Conservation (phyloP, 2,888 invertebrate genomes). For the Clostera curtula region DNA sequence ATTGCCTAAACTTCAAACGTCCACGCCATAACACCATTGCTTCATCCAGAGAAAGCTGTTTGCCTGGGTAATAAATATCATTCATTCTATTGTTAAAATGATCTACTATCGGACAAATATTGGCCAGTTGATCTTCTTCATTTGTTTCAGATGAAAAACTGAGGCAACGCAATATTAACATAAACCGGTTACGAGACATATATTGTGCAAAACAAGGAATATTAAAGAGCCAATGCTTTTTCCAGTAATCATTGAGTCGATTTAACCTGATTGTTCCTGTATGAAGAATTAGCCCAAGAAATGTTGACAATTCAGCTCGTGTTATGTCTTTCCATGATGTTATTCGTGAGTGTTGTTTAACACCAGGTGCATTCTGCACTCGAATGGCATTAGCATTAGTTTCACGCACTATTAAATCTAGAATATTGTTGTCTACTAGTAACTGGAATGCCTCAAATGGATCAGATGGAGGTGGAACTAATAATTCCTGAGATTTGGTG, state of each 20-base stretch:
- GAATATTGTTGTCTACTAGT: conserved; percentile 8
- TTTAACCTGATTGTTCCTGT: conserved; percentile 8
- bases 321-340: conserved; percentile 5
- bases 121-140: neutral
- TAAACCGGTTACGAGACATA: conserved; percentile 12
- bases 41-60: conserved; percentile 7
- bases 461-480: conserved; percentile 4
- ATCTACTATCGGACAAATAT: conserved; percentile 5
- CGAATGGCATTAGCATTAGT: conserved; percentile 6
- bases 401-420: conserved; percentile 7
- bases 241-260: conserved; percentile 9
- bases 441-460: conserved; percentile 10
- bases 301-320: conserved; percentile 4
- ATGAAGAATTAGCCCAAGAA: conserved; percentile 5
- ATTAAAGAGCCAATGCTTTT: conserved; percentile 9
- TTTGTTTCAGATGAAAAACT: neutral
- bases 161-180: conserved; percentile 7
- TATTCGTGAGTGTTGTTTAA: conserved; percentile 1
- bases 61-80: conserved; percentile 11
- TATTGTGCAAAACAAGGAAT: too few species aligned
- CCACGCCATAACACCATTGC: conserved; percentile 6
- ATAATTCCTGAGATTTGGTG: conserved; percentile 6
- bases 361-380: neutral
- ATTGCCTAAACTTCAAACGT: conserved; percentile 4
- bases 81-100: conserved; percentile 11